Base-by-base conservation (phyloP, 2,888 invertebrate genomes). In the Eilema sororculum region DNA sequence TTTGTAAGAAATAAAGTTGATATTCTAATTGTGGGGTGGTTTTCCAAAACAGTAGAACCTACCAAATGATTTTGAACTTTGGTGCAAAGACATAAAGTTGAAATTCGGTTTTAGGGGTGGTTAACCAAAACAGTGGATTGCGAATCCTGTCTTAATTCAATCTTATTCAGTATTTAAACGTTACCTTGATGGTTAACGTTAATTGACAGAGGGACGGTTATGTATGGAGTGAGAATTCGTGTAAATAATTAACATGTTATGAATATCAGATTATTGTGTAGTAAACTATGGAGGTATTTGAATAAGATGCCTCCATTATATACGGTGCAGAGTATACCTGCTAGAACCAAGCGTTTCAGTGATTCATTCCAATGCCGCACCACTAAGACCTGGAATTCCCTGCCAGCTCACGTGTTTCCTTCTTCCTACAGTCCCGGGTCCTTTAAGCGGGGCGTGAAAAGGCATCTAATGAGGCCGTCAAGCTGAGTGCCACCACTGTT, bases 141-240 rank as follows among this genome's bases (percentile, higher is more conserved):
- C 37, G 72, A 68, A 70, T 72, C 65, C 63, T 33, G 65, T 74
- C 80, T 73, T 78, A 72, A 73, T 76, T 62, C 52, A 74, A 79
- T 76, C 78, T 76, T 78, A 80, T 79, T 80, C 78, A 82, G 74
- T 74, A 80, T 80, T 82, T 78, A 80, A 79, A 76, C 70, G 73
- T 69, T 67, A 69, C 30, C 71, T 71, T 79, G 74, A 78, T 77
- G 80, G 64, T 75, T 72, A 79, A 71, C 59, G 71, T 73, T 79
- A 80, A 80, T 75, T 79, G 80, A 78, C 80, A 69, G 60, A 30
- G 74, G 72, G 69, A 75, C 16, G 66, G 65, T 24, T 46, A 24
- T 68, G 63, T 68, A 22, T 37, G 24, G 22, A 52, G 64, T 64
- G 52, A n/a, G 37, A 56, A 58, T 61, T 46, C 56, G 58, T 41